Evolutionary conservation across 2,888 invertebrate genomes (phyloP), one percentile per base, ranked within the genome.

Genomic region (Drosophila pseudotakahashii): DNA sequence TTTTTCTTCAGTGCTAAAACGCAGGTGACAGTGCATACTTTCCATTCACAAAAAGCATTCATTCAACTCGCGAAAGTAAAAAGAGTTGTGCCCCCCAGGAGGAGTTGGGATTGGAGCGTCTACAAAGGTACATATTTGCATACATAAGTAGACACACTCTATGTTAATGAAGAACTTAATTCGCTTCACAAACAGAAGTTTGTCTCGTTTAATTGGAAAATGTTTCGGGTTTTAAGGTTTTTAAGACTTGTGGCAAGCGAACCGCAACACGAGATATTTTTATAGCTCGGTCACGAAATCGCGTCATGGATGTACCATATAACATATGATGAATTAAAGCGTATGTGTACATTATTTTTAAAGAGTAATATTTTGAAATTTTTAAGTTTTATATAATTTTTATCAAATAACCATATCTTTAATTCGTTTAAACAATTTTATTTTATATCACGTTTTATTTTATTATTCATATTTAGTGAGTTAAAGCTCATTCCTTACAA

Each of bases 111-210:
- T 34, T 14, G 26, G 26, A 26, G 39, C 7, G 39, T 7, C n/a
- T n/a, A 32, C 58, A 58, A 52, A 45, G 48, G 48, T 48, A 48
- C 45, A 37, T 61, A 47, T 66, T 52, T 66, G 32, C 45, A 62
- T 47, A 45, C 37, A 45, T 47, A 62, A 45, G 61, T 44, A 16
- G 32, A 39, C 39, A 13, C 39, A 30, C 39, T 39, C 52, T 10
- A 13, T 5, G 47, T 34, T 62, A 62, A 62, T 58, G 58, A 47
- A 47, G 39, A 47, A 47, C 52, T 66, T 52, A 54, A 63, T 54
- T 50, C 48, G 23, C 61, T 14, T 47, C 16, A 23, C 47, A 62
- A 62, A 47, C 61, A 58, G 59, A 45, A 45, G 45, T 39, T 37
- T 45, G 36, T 30, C 55, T n/a, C 36, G 30, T 37, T 37, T 57